These are phyloP conservation scores for Zonotrichia leucophrys DNA, from an alignment of 2,113 vertebrate genomes.

Conservation along the genomic window DNA sequence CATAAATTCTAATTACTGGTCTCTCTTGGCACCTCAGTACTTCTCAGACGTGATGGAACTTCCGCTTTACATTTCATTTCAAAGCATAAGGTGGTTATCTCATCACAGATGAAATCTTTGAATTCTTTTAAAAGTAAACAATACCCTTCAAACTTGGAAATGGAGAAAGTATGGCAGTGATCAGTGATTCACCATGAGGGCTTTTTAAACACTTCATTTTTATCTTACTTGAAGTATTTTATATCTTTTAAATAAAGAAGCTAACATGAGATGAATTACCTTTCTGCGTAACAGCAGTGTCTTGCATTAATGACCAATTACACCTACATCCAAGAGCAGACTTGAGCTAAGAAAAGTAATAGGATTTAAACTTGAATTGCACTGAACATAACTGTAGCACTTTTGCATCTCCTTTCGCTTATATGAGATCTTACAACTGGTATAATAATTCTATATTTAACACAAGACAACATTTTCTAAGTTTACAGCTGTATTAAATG, in stretches of 20 bases:
- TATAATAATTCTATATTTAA: neutral
- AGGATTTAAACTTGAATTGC: constrained; percentile 25
- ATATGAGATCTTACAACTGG: neutral
- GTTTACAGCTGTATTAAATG: neutral
- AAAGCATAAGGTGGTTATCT: constrained; percentile 34
- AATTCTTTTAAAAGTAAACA: constrained; percentile 61
- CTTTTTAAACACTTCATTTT: constrained; percentile 49
- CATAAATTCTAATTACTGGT: neutral
- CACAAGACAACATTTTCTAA: neutral
- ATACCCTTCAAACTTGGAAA: constrained; percentile 38
- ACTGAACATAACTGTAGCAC: neutral
- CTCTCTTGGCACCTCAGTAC: neutral
- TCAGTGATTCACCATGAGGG: constrained; percentile 21
- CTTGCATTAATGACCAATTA: constrained; percentile 52
- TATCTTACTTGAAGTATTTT: constrained; percentile 41
- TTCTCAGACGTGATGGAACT: neutral
- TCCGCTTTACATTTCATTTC: neutral
- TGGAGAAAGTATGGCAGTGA: constrained; percentile 30
- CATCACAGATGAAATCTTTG: constrained; percentile 42
- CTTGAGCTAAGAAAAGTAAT: constrained; percentile 11
- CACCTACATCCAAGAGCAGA: constrained; percentile 8
- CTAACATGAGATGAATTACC: neutral
- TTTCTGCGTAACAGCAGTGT: constrained; percentile 5
- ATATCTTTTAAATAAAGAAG: constrained; percentile 31
- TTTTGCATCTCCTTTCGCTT: neutral